phyloP scores from a whole-genome alignment of 2,888 invertebrate genomes.

The Nemoura dubitans region DNA sequence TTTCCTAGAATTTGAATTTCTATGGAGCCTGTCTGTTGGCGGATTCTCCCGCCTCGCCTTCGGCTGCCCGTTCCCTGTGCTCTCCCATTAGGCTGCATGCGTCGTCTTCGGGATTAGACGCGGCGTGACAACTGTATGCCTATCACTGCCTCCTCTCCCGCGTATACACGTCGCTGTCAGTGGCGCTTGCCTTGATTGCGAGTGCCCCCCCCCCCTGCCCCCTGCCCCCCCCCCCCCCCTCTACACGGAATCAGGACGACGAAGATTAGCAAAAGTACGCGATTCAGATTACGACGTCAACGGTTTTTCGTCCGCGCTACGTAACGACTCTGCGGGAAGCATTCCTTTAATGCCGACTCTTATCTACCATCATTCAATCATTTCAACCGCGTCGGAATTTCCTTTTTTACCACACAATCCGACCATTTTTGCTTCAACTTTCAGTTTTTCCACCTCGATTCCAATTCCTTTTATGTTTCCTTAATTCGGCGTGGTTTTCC shows the following conservation, averaged over 20 bases:
- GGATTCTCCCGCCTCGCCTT: too few relatives aligned
- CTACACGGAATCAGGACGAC: background rate
- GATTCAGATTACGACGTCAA: slow-evolving; percentile 3
- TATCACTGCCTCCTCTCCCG: too few relatives aligned
- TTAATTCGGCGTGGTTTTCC: background rate
- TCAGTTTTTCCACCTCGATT: slow-evolving; percentile 33
- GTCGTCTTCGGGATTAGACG: too few relatives aligned
- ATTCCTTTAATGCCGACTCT: background rate
- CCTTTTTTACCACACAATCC: slow-evolving; percentile 14
- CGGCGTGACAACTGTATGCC: too few relatives aligned
- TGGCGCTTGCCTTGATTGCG: background rate
- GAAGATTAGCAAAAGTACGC: slow-evolving; percentile 1
- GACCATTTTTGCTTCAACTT: slow-evolving; percentile 21
- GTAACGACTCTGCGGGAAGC: background rate
- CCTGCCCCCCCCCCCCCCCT: too few relatives aligned
- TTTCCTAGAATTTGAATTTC: too few relatives aligned
- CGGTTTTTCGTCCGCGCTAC: background rate
- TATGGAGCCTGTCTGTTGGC: too few relatives aligned
- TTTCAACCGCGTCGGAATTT: background rate
- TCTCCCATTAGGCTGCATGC: too few relatives aligned
- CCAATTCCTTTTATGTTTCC: slow-evolving; percentile 27
- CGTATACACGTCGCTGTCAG: too few relatives aligned
- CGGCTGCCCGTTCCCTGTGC: too few relatives aligned
- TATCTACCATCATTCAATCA: slow-evolving; percentile 23
- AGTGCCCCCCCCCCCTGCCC: too few relatives aligned